A percentile compares a stretch with the other conserved stretches of the same genome.
phyloP scores from a whole-genome alignment of 2,888 invertebrate genomes.

The Notodonta dromedarius region DNA sequence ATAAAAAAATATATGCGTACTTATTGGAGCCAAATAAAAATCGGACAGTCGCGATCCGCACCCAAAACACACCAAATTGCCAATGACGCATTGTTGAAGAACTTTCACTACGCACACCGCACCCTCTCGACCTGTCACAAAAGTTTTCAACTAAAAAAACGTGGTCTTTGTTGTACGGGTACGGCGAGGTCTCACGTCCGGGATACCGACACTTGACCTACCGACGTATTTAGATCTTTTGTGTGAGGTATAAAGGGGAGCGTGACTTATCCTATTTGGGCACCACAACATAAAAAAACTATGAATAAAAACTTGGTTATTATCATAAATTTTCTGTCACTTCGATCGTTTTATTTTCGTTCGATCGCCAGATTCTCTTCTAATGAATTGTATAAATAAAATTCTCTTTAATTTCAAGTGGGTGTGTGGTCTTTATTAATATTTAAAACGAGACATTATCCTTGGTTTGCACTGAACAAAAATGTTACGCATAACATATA shows the following conservation, averaged over 20 bases:
- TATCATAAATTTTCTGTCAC: slow-evolving; percentile 61
- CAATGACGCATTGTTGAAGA: slow-evolving; percentile 20
- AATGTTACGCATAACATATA: too few relatives aligned
- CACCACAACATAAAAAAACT: slow-evolving; percentile 50
- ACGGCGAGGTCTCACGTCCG: slow-evolving; percentile 70
- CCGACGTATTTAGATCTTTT: slow-evolving; percentile 78
- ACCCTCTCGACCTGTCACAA: slow-evolving; percentile 69
- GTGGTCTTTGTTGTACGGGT: slow-evolving; percentile 60
- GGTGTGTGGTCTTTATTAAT: slow-evolving; percentile 38
- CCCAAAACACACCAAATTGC: slow-evolving; percentile 15
- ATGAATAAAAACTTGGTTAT: slow-evolving; percentile 64
- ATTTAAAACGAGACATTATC: slow-evolving; percentile 17
- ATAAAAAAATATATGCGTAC: too few relatives aligned
- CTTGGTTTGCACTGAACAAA: too few relatives aligned
- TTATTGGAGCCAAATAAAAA: too few relatives aligned
- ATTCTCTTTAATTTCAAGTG: slow-evolving; percentile 31
- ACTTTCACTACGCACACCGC: slow-evolving; percentile 37
- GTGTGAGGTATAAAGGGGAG: slow-evolving; percentile 69
- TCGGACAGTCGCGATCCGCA: neutral
- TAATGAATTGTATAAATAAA: slow-evolving; percentile 43
- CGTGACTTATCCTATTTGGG: slow-evolving; percentile 74
- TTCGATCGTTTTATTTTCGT: slow-evolving; percentile 41
- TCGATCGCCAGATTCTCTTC: slow-evolving; percentile 41
- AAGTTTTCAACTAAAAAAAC: slow-evolving; percentile 60
- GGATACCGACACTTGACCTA: slow-evolving; percentile 81